phyloP scores from a whole-genome alignment of 2,888 invertebrate genomes.

The Phymatocera aterrima region DNA sequence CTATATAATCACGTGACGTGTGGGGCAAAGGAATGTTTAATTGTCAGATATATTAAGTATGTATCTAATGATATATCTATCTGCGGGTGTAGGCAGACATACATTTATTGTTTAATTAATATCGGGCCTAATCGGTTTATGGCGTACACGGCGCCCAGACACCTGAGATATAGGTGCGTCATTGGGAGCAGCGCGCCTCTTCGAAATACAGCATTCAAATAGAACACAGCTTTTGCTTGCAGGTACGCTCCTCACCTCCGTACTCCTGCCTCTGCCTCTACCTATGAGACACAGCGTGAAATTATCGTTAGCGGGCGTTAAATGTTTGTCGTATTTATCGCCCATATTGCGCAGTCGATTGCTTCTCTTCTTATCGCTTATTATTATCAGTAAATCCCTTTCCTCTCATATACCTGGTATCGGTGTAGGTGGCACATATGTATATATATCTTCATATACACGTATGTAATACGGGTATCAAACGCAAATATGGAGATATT shows the following conservation, averaged over 20 bases:
- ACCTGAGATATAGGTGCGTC: slow-evolving; percentile 38
- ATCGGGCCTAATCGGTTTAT: slow-evolving; percentile 65
- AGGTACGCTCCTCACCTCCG: neutral
- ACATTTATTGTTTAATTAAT: slow-evolving; percentile 50
- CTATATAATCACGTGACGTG: slow-evolving; percentile 20
- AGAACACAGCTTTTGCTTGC: neutral
- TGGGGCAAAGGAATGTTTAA: slow-evolving; percentile 33
- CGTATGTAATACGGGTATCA: no score
- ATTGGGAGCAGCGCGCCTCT: slow-evolving; percentile 22
- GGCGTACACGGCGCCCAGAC: slow-evolving; percentile 58
- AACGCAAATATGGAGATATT: slow-evolving; percentile 68
- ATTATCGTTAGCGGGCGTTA: slow-evolving; percentile 51
- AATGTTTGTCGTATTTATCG: slow-evolving; percentile 59
- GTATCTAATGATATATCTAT: slow-evolving; percentile 38
- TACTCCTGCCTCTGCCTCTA: neutral
- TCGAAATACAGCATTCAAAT: no score
- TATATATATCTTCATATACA: slow-evolving; percentile 54
- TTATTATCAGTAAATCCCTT: slow-evolving; percentile 68
- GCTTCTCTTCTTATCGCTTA: slow-evolving; percentile 69
- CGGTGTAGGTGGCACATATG: no score
- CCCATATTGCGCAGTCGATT: slow-evolving; percentile 64
- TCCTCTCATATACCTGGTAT: neutral
- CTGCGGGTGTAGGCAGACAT: slow-evolving; percentile 37
- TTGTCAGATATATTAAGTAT: slow-evolving; percentile 10
- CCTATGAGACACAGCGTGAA: slow-evolving; percentile 47